phyloP scores from a whole-genome alignment of 2,888 invertebrate genomes.

The Ariolimax columbianus region DNA sequence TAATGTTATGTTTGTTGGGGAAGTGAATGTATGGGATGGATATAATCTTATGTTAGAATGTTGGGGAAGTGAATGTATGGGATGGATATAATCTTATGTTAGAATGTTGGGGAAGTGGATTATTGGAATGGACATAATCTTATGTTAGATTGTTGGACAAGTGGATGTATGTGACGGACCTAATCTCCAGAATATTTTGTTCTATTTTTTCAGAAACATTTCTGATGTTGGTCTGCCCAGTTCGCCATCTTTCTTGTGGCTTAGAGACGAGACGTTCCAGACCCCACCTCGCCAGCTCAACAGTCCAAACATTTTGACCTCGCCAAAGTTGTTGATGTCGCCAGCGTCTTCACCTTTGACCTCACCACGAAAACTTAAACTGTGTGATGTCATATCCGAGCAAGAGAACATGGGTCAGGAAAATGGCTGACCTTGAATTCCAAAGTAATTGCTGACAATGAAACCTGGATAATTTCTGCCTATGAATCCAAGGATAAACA shows the following conservation, averaged over 20 bases:
- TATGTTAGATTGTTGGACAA: too few relatives aligned
- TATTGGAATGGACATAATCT: too few relatives aligned
- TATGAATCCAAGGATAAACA: too few relatives aligned
- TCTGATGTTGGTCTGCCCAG: not conserved
- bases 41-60: too few relatives aligned
- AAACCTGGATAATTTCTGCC: too few relatives aligned
- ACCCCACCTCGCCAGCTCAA: not conserved
- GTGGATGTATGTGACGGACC: too few relatives aligned
- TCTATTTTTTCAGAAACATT: constrained; percentile 1
- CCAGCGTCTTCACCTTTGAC: constrained; percentile 23
- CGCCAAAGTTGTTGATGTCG: constrained; percentile 16
- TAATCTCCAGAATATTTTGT: not conserved
- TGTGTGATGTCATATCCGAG: constrained; percentile 27
- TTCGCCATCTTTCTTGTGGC: not conserved
- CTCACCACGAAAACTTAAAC: constrained; percentile 22
- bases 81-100: too few relatives aligned
- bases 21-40: too few relatives aligned
- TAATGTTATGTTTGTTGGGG: too few relatives aligned
- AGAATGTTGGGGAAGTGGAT: too few relatives aligned
- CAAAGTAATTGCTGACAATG: not conserved
- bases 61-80: too few relatives aligned
- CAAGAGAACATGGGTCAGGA: constrained; percentile 39
- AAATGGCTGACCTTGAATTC: not conserved
- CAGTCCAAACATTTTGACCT: constrained; percentile 33
- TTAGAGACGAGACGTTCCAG: not conserved